Base-by-base conservation (phyloP, 2,113 vertebrate genomes). In the Macquaria australasica region DNA sequence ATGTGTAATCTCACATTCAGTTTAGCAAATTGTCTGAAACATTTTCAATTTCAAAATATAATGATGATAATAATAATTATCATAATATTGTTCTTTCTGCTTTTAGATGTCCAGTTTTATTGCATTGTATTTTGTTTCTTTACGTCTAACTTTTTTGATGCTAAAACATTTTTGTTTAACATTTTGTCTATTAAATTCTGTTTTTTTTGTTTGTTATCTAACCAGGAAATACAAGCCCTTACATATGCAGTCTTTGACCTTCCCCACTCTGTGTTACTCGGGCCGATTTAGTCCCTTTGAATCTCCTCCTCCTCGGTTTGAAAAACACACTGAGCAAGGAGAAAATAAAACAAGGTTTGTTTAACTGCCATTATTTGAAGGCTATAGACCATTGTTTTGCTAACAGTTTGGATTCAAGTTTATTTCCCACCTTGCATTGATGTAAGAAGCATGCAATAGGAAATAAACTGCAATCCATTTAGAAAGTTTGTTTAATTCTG, bases 141-240 rank as follows among this genome's bases (percentile, higher is more conserved):
- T 1, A 6, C 48, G 8, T 25, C 14, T 31, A 20, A 11, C 0
- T 12, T 4, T 20, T 28, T 45, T 50, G 1, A 25, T 76, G 48
- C 10, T 34, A 28, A 72, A 63, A 51, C 37, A 7, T 48, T 77
- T 60, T 55, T 21, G 43, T 75, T 63, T 18, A 31, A 48, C 3
- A 41, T 70, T 48, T 68, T 66, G 14, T 64, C 6, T 37, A 7
- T 73, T 59, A 5, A 67, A 71, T 58, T 62, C 1, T 77, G 8
- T 75, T 82, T 79, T 58, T 34, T 34, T 34, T 34, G 34, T 34
- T 34, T 86, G 28, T 82, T 86, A 2, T 74, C 45, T 58, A n/a
- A 88, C 73, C 89, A 97, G 97, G 94, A 96, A 93, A 67, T 97
- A 96, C 93, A 95, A 93, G 63, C 97, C 98, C 70, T 93, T 97